phyloP scores from a whole-genome alignment of 2,113 vertebrate genomes.

The Dasyornis broadbenti region DNA sequence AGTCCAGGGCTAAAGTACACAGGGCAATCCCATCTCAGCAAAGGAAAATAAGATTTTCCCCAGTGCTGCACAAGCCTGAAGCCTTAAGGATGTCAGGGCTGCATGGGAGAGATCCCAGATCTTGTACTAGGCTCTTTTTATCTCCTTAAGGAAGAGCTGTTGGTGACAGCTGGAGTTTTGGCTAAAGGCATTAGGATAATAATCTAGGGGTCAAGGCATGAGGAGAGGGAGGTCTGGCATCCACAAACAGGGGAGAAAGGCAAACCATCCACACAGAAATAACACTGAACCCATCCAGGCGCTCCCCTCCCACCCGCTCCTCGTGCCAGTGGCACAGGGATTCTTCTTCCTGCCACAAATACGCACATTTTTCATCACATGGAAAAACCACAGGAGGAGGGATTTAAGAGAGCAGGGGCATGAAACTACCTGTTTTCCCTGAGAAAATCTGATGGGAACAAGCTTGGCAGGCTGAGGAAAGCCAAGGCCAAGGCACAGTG shows the following conservation, averaged over 20 bases:
- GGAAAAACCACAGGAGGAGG: neutral
- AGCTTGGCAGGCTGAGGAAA: neutral
- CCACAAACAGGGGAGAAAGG: neutral
- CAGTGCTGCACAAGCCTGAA: neutral
- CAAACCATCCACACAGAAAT: neutral
- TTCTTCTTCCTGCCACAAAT: neutral
- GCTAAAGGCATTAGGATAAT: conserved; percentile 32
- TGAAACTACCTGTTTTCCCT: rapidly evolving
- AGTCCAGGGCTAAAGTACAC: neutral
- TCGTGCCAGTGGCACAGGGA: neutral
- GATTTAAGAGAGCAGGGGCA: neutral
- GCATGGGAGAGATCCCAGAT: neutral
- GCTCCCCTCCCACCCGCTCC: neutral
- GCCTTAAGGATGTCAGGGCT: neutral
- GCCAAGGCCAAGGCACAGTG: neutral
- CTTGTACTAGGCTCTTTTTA: neutral
- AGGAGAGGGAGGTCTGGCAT: neutral
- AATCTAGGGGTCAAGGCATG: neutral
- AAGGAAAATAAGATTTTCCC: neutral
- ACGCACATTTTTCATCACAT: rapidly evolving
- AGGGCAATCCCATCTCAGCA: neutral
- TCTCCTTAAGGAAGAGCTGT: conserved; percentile 16
- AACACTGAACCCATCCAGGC: neutral
- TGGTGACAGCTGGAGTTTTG: conserved; percentile 39
- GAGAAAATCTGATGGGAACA: neutral